A percentile compares a stretch with the other conserved stretches of the same genome.
phyloP scores from a whole-genome alignment of 1,140 invertebrate species.

The Hyphantria cunea region DNA sequence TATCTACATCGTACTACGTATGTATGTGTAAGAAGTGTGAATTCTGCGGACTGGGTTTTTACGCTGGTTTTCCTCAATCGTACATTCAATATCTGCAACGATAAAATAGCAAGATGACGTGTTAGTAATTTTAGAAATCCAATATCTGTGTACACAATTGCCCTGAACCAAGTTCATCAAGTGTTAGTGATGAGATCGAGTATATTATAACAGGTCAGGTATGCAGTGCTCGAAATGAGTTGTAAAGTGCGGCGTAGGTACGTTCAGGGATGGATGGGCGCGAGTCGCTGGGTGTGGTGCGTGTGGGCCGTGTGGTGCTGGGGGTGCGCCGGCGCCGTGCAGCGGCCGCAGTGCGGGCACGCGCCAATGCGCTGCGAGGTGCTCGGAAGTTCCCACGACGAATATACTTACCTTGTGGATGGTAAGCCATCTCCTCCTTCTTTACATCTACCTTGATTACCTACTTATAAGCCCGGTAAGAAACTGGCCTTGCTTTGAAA shows the following conservation, averaged over 20 bases:
- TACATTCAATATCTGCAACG: neutral
- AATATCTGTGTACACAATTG: no score
- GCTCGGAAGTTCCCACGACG: neutral
- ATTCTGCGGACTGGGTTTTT: neutral
- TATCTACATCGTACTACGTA: neutral
- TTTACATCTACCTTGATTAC: no score
- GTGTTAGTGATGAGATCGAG: no score
- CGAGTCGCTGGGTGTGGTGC: neutral
- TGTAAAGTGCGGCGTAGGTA: neutral
- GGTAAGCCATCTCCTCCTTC: slow-evolving; percentile 6
- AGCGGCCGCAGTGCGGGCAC: neutral
- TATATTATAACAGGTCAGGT: no score
- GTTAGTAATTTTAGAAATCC: no score
- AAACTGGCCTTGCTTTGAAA: no score
- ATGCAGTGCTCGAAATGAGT: no score
- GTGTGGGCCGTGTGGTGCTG: neutral
- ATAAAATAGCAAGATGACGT: neutral
- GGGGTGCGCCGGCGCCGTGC: neutral
- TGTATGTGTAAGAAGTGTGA: neutral
- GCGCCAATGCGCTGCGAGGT: neutral
- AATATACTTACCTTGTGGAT: neutral
- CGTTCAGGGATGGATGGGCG: neutral
- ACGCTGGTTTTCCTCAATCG: neutral
- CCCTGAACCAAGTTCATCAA: no score
- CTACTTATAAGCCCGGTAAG: no score